Base-by-base conservation (phyloP, 2,797 vertebrate genomes). In the Sebastolobus altivelis region DNA sequence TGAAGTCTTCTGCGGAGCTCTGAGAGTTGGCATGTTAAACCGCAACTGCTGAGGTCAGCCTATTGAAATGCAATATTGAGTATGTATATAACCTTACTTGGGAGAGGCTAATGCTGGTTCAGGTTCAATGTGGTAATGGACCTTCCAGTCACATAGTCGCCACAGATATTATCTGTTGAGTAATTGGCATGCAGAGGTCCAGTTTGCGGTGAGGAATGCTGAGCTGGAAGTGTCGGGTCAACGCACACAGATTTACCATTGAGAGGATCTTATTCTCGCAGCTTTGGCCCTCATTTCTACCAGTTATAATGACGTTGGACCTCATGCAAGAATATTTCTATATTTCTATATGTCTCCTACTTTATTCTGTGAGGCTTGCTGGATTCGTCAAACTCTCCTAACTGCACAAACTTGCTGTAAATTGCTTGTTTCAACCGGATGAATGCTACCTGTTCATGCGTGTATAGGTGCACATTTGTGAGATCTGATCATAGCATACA, bases 31-130 rank as follows among this genome's bases (percentile, higher is more conserved):
- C 65, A 70, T 72, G 90, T 89, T 90, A 88, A 93, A 92, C 85
- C 68, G 46, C 89, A 85, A 72, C 77, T 59, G 79, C 88, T 63
- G 73, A 90, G 92, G 90, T 95, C 91, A 94, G 86, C 82, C 83
- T 59, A 84, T 88, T 93, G 91, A 87, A 92, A 94, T 93, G 90
- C 87, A 91, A 87, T 90, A 91, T 91, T 93, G 82, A 93, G 90
- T 92, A 88, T 94, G 88, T 90, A 89, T 93, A 89, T 94, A 93
- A 95, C 93, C 93, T 93, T 83, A 88, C 75, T 72, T 67, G 54
- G 71, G 72, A 76, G 85, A 92, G 84, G 91, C 87, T 91, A 92
- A 92, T 89, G 90, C 83, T 76, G 76, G 89, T 87, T 86, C 83
- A 77, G 88, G 91, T 90, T 93, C 87, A 88, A 69, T 73, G 91